Conservation (phyloP, 2,113 vertebrate genomes). For the Mandrillus leucophaeus region DNA sequence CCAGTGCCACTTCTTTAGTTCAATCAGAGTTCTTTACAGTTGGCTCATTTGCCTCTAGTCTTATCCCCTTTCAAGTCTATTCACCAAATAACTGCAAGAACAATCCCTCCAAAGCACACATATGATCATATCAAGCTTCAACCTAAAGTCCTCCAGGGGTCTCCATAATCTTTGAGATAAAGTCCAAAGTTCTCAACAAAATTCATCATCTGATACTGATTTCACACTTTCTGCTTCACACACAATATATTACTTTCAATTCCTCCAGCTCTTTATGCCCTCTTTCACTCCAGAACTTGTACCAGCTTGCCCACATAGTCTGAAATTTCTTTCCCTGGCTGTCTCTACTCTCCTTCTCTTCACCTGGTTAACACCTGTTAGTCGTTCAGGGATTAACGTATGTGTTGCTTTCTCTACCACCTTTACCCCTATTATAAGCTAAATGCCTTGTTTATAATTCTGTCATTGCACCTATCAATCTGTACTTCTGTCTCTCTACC, state of each 20-base stretch:
- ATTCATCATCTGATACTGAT: background rate
- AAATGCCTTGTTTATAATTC: background rate
- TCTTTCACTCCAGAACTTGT: background rate
- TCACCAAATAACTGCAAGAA: background rate
- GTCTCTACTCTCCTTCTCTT: background rate
- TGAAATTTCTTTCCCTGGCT: background rate
- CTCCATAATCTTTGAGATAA: conserved; percentile 1
- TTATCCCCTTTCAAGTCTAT: background rate
- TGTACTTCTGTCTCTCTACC: background rate
- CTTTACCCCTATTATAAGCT: background rate
- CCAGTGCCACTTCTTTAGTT: background rate
- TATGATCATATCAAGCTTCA: background rate
- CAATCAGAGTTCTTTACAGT: background rate
- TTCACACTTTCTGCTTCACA: background rate
- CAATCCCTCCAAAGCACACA: background rate
- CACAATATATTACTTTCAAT: background rate
- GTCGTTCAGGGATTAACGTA: background rate
- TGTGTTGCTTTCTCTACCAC: background rate
- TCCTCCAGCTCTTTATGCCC: background rate
- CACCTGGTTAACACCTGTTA: background rate
- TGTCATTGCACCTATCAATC: background rate
- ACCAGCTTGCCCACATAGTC: background rate
- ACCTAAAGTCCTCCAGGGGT: background rate
- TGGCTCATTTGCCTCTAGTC: background rate
- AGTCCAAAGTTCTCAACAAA: background rate